phyloP scores from a whole-genome alignment of 1,140 invertebrate species.

The Parapsyche elsis region DNA sequence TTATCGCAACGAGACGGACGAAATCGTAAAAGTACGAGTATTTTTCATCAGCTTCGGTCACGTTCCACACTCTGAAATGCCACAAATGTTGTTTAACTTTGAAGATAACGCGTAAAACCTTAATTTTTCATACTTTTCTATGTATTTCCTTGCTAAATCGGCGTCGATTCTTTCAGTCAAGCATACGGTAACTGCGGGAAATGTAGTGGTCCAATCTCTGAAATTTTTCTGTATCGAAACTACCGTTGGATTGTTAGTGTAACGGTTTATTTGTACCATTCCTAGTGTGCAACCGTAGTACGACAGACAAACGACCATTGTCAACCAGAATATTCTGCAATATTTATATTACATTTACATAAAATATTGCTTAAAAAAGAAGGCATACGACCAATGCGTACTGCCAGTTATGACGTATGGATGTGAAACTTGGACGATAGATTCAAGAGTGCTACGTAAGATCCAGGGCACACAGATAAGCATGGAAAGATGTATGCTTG shows the following conservation, averaged over 20 bases:
- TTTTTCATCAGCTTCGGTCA: constrained; percentile 60
- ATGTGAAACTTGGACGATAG: too few species aligned
- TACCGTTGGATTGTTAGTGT: constrained; percentile 70
- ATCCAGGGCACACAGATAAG: too few species aligned
- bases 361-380: too few species aligned
- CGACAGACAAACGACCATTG: constrained; percentile 58
- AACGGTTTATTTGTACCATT: constrained; percentile 62
- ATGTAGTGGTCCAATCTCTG: constrained; percentile 69
- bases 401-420: too few species aligned
- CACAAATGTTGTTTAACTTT: neutral
- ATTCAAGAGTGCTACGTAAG: too few species aligned
- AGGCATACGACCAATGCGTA: too few species aligned
- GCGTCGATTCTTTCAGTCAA: constrained; percentile 62
- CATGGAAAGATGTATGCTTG: too few species aligned
- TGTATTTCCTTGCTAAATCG: constrained; percentile 56
- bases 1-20: neutral
- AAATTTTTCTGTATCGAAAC: constrained; percentile 71
- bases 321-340: constrained; percentile 46
- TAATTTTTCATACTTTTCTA: constrained; percentile 58
- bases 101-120: neutral
- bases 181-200: constrained; percentile 71
- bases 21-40: constrained; percentile 14
- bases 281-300: constrained; percentile 60
- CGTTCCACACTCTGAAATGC: constrained; percentile 59
- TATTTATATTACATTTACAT: too few species aligned